Base-by-base conservation (phyloP, 2,888 invertebrate species). In the Watsonalla cultraria region DNA sequence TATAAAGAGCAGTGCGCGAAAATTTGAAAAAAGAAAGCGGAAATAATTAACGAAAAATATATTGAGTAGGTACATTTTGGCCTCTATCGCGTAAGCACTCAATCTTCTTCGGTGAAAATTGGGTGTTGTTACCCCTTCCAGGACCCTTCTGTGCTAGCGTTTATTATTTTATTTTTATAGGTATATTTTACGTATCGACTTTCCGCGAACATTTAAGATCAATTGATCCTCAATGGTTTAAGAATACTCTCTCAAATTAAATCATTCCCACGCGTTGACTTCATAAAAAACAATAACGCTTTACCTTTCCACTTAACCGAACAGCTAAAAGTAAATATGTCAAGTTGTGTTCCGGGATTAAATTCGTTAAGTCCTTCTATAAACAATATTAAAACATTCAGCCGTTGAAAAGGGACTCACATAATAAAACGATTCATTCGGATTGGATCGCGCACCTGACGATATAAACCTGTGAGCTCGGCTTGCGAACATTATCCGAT, bases 401-500 rank as follows among this genome's bases (percentile, higher is more conserved):
- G 53, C 45, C 58, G 65, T 37, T 48, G 37, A 62, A 66, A 70
- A 73, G 66, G 61, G 57, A 68, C 65, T 60, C 63, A 68, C 70
- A 70, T 72, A 76, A 74, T 74, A 77, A 76, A 81, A 73, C 74
- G 74, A 74, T 78, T 72, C 71, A 71, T 76, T 72, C 65, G 65
- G 62, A 76, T 76, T 68, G 75, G 64, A 68, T 24, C 24, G 73
- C 70, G 64, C 62, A 66, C 68, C 76, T 72, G 75, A 76, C 76
- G 71, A 71, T 74, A 80, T 81, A 78, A 78, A 78, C 76, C 76
- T 75, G 76, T 55, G 51, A 69, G 64, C 65, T 70, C 69, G 65
- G 65, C 74, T 70, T 68, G 70, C 72, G 72, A 74, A 51, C 47
- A 53, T 54, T 74, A 76, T 69, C 42, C 42, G 42, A 11, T 42